Conservation (phyloP, 2,797 vertebrate genomes). For the Heterohyrax brucei region DNA sequence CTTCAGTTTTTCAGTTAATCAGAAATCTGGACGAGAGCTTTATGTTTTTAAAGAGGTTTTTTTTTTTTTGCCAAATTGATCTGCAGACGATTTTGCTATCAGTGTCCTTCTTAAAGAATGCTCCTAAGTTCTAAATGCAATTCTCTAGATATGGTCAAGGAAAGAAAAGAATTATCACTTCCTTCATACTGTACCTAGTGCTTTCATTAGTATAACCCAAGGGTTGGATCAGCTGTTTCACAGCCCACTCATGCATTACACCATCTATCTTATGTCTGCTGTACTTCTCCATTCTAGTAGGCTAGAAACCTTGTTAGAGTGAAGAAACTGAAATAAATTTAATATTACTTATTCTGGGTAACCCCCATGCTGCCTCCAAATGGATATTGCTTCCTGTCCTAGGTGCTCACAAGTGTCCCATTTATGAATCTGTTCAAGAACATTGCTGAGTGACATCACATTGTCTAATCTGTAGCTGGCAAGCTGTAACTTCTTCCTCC, state of each 20-base stretch:
- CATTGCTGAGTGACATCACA: not conserved
- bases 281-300: not conserved
- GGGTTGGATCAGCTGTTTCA: not conserved
- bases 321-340: constrained; percentile 23
- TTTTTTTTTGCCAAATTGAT: constrained; percentile 1
- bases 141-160: constrained; percentile 18
- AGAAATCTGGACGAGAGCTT: constrained; percentile 18
- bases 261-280: not conserved
- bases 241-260: not conserved
- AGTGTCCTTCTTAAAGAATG: not conserved
- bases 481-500: not conserved
- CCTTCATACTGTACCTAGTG: not conserved
- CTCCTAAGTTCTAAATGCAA: constrained; percentile 4
- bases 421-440: constrained; percentile 22
- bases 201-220: not conserved
- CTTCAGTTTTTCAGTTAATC: constrained; percentile 1
- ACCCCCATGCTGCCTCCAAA: not conserved
- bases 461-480: constrained; percentile 28
- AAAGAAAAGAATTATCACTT: not conserved
- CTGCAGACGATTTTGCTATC: not conserved
- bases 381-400: constrained; percentile 18
- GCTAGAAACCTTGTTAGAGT: constrained; percentile 20
- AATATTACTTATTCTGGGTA: constrained; percentile 42
- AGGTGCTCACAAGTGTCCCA: not conserved
- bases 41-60: constrained; percentile 46